Evolutionary conservation across 2,888 invertebrate species (phyloP).

Genomic region (Nematopogon swammerdamellus): DNA sequence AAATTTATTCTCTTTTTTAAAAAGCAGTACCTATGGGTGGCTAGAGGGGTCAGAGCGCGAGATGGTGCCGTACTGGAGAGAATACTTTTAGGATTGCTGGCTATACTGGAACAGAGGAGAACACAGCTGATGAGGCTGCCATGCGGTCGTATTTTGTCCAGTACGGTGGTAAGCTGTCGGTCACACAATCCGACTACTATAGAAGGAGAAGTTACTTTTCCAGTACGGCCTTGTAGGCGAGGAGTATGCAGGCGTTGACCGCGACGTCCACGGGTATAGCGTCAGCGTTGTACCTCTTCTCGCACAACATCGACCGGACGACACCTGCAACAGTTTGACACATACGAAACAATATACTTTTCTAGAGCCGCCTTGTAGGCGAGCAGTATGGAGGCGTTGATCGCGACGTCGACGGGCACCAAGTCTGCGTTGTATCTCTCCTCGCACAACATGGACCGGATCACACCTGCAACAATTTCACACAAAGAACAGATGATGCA

Average conservation of each 20-base stretch:
- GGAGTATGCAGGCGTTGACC: slow-evolving; percentile 74
- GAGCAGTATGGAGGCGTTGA: slow-evolving; percentile 74
- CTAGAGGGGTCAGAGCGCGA: no score
- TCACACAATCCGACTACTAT: no score
- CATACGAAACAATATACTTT: no score
- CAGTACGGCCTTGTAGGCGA: slow-evolving; percentile 62
- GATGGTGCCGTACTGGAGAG: no score
- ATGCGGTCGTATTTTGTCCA: no score
- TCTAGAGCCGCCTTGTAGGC: slow-evolving; percentile 60
- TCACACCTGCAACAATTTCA: slow-evolving; percentile 50
- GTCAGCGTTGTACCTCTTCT: slow-evolving; percentile 59
- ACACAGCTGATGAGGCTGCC: no score
- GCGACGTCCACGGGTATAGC: slow-evolving; percentile 76
- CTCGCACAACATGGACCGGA: slow-evolving; percentile 79
- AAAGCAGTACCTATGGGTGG: no score
- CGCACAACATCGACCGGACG: slow-evolving; percentile 79
- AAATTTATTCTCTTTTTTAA: no score
- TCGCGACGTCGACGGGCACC: slow-evolving; percentile 75
- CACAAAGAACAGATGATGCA: no score
- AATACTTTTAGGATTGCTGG: no score
- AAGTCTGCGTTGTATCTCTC: slow-evolving; percentile 61
- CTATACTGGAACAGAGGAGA: no score
- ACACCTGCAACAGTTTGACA: slow-evolving; percentile 48
- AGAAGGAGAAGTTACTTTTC: slow-evolving; percentile 22
- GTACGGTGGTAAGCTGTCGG: no score